phyloP scores from a whole-genome alignment of 2,113 vertebrate genomes.

The Cheirogaleus medius region DNA sequence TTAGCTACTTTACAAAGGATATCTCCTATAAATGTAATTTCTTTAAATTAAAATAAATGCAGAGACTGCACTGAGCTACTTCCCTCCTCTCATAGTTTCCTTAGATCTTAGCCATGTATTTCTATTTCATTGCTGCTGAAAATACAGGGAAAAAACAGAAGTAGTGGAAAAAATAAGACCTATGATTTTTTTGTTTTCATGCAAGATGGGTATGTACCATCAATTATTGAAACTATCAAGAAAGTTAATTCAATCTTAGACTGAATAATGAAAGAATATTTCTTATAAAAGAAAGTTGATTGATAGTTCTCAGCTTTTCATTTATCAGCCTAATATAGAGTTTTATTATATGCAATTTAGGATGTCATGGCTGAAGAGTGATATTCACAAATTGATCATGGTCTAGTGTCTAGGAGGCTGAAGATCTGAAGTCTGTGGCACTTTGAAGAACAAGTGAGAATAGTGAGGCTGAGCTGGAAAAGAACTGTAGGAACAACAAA shows the following conservation, averaged over 20 bases:
- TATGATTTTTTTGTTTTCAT: neutral
- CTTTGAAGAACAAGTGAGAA: neutral
- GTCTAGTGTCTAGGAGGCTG: neutral
- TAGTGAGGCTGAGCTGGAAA: neutral
- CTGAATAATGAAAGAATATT: neutral
- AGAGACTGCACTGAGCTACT: neutral
- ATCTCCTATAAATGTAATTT: neutral
- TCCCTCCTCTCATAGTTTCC: neutral
- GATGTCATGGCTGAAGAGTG: neutral
- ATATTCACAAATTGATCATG: neutral
- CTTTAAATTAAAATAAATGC: conserved; percentile 13
- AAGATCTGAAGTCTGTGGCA: neutral
- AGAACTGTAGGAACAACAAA: neutral
- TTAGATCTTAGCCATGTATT: neutral
- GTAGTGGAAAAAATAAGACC: neutral
- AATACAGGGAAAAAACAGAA: neutral
- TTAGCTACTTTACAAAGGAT: neutral
- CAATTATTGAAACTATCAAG: neutral
- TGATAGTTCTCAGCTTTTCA: neutral
- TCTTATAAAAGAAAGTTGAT: neutral
- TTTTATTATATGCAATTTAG: neutral
- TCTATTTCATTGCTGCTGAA: neutral
- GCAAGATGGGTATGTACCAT: neutral
- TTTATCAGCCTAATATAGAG: neutral
- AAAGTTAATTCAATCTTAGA: neutral